A percentile compares a stretch with the other conserved stretches of the same genome.
These are phyloP conservation scores for Camponotus vicinus DNA, from an alignment of 1,140 invertebrate species.

Conservation along the genomic window DNA sequence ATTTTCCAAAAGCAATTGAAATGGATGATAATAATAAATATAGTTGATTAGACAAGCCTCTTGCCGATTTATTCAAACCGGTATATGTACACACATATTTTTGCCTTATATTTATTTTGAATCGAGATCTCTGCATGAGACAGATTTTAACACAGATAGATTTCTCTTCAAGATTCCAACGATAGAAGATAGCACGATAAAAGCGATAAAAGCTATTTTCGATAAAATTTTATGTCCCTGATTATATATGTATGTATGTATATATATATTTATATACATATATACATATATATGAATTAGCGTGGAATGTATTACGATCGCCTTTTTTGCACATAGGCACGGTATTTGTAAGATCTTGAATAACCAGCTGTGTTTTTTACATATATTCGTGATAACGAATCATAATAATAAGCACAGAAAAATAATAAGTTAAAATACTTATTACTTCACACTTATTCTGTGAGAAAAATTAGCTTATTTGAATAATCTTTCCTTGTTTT, in stretches of 20 bases:
- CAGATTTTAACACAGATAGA: conserved; percentile 82
- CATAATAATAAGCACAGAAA: conserved; percentile 1
- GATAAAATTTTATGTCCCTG: conserved; percentile 51
- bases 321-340: conserved; percentile 41
- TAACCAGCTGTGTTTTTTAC: conserved; percentile 21
- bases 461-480: background rate
- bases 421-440: background rate
- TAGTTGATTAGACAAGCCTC: conserved; percentile 65
- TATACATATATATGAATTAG: background rate
- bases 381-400: conserved; percentile 45
- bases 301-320: conserved; percentile 32
- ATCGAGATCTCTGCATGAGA: conserved; percentile 73
- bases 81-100: conserved; percentile 66
- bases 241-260: background rate
- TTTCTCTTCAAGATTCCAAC: conserved; percentile 80
- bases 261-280: too few species aligned
- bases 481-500: conserved; percentile 1
- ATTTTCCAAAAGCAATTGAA: conserved; percentile 64
- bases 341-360: conserved; percentile 51
- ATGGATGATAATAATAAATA: conserved; percentile 61
- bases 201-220: conserved; percentile 70
- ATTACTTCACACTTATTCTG: conserved; percentile 8
- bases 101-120: conserved; percentile 64
- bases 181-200: conserved; percentile 80
- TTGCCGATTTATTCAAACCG: conserved; percentile 70